Conservation (phyloP, 2,113 vertebrate genomes). For the Heterotis niloticus region DNA sequence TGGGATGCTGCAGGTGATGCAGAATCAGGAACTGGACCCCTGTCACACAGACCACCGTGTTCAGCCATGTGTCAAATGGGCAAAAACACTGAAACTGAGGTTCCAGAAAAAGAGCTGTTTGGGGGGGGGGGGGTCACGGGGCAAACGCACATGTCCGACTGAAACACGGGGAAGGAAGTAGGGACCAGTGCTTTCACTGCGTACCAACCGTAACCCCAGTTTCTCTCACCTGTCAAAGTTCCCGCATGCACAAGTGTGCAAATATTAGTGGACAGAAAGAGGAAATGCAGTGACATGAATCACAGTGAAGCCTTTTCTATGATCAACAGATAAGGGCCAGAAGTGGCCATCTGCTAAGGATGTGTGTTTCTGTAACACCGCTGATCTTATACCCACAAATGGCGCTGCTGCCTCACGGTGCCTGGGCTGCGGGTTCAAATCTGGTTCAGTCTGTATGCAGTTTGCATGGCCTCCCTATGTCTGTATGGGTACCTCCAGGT, state of each 20-base stretch:
- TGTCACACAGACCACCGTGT: not conserved
- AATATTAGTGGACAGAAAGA: not conserved
- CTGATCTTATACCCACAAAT: not conserved
- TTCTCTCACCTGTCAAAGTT: not conserved
- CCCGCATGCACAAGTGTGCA: not conserved
- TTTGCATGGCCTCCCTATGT: too few species aligned
- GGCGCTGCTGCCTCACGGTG: not conserved
- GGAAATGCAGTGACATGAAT: not conserved
- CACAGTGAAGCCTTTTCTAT: too few species aligned
- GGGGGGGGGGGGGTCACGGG: not conserved
- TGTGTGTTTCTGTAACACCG: not conserved
- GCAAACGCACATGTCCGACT: not conserved
- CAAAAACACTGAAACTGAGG: slow-evolving; percentile 6
- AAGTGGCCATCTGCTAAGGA: not conserved
- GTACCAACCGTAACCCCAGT: not conserved
- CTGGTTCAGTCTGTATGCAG: too few species aligned
- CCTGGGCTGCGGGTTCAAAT: too few species aligned
- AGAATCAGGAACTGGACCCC: slow-evolving; percentile 23
- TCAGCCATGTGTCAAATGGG: slow-evolving; percentile 10
- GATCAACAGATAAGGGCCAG: too few species aligned
- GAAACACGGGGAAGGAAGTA: slow-evolving; percentile 20
- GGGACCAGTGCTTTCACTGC: not conserved
- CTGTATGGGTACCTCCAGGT: too few species aligned
- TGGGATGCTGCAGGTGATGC: slow-evolving; percentile 6
- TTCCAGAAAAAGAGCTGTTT: not conserved